phyloP scores from a whole-genome alignment of 2,113 vertebrate genomes.

The Leptodactylus fuscus region DNA sequence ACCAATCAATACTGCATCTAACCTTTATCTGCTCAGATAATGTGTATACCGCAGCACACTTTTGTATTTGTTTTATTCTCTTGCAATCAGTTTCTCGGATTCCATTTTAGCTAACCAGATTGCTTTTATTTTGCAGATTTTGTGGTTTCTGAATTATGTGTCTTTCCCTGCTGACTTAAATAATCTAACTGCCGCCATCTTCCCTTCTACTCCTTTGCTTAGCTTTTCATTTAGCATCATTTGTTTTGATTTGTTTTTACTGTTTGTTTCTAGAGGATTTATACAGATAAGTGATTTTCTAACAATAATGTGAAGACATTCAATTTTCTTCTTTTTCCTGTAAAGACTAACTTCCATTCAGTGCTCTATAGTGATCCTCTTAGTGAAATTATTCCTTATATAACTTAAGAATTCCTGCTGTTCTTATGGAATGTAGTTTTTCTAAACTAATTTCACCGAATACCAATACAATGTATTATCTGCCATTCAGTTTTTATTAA shows the following conservation, averaged over 20 bases:
- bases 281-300: constrained; percentile 37
- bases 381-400: constrained; percentile 21
- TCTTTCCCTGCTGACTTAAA: constrained; percentile 17
- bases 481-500: not conserved
- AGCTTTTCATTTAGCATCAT: constrained; percentile 30
- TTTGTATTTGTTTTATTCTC: constrained; percentile 10
- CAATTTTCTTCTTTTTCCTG: constrained; percentile 41
- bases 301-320: constrained; percentile 6
- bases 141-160: not conserved
- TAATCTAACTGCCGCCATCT: constrained; percentile 22
- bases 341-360: constrained; percentile 19
- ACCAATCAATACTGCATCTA: constrained; percentile 12
- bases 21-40: constrained; percentile 23
- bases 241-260: constrained; percentile 43
- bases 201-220: constrained; percentile 17
- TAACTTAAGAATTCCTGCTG: not conserved
- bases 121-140: constrained; percentile 31
- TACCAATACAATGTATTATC: not conserved
- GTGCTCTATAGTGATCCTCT: constrained; percentile 20
- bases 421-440: not conserved
- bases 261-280: constrained; percentile 38
- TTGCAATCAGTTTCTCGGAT: constrained; percentile 22
- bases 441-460: not conserved
- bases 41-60: not conserved
- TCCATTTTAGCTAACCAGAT: constrained; percentile 30